Evolutionary conservation across 2,888 invertebrate species (phyloP).

Genomic region (Apodemia duryi): DNA sequence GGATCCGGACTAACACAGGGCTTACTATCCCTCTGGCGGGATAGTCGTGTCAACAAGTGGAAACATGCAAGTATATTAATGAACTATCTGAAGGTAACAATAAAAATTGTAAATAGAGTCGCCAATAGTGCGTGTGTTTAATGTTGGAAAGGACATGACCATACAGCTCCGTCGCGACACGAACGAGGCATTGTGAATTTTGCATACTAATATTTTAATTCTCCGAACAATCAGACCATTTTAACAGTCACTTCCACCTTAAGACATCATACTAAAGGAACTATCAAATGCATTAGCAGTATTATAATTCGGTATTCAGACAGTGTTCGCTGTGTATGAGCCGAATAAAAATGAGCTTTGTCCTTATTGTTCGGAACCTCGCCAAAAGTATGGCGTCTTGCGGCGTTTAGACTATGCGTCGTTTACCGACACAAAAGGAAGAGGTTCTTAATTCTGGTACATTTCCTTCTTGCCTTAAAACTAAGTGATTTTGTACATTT

Average conservation of each 20-base stretch:
- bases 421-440: conserved; percentile 33
- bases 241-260: conserved; percentile 36
- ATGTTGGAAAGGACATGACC: conserved; percentile 55
- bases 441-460: too few species aligned
- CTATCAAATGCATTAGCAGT: conserved; percentile 37
- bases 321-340: conserved; percentile 42
- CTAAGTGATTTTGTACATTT: too few species aligned
- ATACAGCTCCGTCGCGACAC: conserved; percentile 49
- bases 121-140: conserved; percentile 41
- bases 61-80: too few species aligned
- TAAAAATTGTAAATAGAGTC: conserved; percentile 21
- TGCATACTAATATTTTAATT: conserved; percentile 65
- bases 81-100: neutral
- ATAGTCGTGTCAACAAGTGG: too few species aligned
- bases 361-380: conserved; percentile 53
- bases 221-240: conserved; percentile 45
- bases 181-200: conserved; percentile 52
- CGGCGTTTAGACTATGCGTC: conserved; percentile 34
- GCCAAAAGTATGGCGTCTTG: conserved; percentile 53
- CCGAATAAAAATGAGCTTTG: conserved; percentile 56
- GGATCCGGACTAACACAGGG: too few species aligned
- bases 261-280: conserved; percentile 31
- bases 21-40: too few species aligned
- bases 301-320: conserved; percentile 59
- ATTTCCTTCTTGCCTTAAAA: too few species aligned